Conservation (phyloP, 2,888 invertebrate genomes). For the Zhengitettix transpicula region DNA sequence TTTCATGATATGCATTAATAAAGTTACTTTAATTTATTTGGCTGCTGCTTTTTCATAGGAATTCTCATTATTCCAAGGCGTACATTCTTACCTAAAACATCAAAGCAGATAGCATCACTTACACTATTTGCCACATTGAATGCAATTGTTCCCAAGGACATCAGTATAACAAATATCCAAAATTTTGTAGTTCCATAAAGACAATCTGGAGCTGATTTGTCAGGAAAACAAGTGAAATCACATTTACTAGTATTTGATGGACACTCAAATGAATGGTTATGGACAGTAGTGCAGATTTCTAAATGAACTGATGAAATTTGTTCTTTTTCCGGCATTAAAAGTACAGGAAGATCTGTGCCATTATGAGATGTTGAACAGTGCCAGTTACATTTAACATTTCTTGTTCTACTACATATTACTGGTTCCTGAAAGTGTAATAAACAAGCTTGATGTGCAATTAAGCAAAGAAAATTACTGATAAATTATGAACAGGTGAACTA, state of each 20-base stretch:
- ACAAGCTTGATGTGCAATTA: not conserved
- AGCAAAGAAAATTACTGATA: not conserved
- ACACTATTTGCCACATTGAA: conserved; percentile 76
- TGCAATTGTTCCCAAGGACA: conserved; percentile 58
- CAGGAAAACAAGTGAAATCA: conserved; percentile 3
- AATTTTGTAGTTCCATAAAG: conserved; percentile 46
- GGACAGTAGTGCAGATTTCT: not conserved
- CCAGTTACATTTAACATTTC: not conserved
- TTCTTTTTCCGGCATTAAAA: not conserved
- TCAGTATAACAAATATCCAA: conserved; percentile 54
- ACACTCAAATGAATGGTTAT: not conserved
- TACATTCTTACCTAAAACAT: conserved; percentile 49
- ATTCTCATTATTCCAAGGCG: not conserved
- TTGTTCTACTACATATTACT: not conserved
- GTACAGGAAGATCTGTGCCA: not conserved
- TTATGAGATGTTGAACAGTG: not conserved
- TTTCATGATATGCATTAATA: no score
- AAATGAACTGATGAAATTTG: not conserved
- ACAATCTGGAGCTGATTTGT: conserved; percentile 15
- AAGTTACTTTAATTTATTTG: no score
- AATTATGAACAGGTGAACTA: not conserved
- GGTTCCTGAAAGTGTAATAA: no score
- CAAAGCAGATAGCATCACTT: conserved; percentile 81
- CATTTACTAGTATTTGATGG: not conserved
- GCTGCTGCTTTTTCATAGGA: no score